Evolutionary conservation across 2,113 vertebrate species (phyloP), one percentile per base, ranked within the genome.

Genomic region (Trinectes maculatus): DNA sequence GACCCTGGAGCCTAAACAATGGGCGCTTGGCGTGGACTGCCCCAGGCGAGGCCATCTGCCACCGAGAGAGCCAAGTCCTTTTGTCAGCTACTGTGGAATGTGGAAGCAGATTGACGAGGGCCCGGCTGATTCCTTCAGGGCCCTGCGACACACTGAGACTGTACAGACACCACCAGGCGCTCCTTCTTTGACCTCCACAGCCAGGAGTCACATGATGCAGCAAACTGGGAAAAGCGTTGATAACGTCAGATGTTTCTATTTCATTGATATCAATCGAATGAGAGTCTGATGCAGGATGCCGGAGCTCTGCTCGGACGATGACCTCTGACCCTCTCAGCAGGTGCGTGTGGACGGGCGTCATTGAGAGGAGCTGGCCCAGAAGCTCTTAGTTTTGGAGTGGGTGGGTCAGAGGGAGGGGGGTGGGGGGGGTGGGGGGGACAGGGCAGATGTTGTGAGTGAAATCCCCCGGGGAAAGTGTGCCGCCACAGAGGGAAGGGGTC

Each of bases 71-170:
- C 70, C 85, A 70, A 77, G 79, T 78, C 83, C 82, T 89, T 87
- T 91, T 92, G 91, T 92, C 83, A 77, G 61, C 82, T 89, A 88
- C 91, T 82, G 83, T 87, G 90, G 91, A 92, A 93, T 93, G 91
- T 73, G 76, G 54, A 80, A 80, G 66, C 87, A 90, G 89, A 91
- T 87, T 90, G 89, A 90, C 83, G 87, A 91, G 83, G 74, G 67
- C 84, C 16, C 8, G 49, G 80, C 60, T 79, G 88, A 89, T 90
- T 92, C 90, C 91, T 91, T 88, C 42, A 87, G 85, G 85, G 85
- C 77, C 49, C 2, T 16, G 46, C 1, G 18, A 76, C 16, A 10
- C 61, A 26, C 19, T 8, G 21, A 64, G 56, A 57, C 54, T 40
- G 22, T 74, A 29, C 8, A 73, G 79, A 77, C 82, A 59, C 65